A percentile compares a stretch with the other conserved stretches of the same genome.
Conservation (phyloP, 2,113 vertebrate genomes). For the Lophotis ruficrista region DNA sequence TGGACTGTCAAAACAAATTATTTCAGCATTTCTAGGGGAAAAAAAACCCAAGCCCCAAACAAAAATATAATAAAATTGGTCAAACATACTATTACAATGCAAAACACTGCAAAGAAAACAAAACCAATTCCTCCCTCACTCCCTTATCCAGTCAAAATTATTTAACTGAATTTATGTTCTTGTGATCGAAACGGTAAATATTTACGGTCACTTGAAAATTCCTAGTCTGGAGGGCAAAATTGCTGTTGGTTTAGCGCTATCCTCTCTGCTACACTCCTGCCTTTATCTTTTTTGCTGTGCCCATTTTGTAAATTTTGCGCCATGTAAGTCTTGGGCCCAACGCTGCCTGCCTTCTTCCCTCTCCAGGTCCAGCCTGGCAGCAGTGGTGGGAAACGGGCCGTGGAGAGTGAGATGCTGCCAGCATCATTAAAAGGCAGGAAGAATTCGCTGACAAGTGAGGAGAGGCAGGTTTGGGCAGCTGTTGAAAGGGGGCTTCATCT, state of each 20-base stretch:
- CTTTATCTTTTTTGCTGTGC: neutral
- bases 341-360: neutral
- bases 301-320: fast-evolving
- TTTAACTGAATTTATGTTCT: neutral
- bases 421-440: slow-evolving; percentile 40
- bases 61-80: neutral
- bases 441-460: slow-evolving; percentile 24
- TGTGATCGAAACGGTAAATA: neutral
- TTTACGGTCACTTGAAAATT: neutral
- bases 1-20: neutral
- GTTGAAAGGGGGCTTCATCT: slow-evolving; percentile 44
- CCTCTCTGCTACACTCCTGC: neutral
- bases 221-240: neutral
- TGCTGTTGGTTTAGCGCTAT: neutral
- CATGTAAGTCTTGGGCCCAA: neutral
- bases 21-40: neutral
- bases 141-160: neutral
- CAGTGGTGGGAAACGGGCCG: neutral
- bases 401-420: neutral
- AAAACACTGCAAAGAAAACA: neutral
- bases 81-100: neutral
- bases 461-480: slow-evolving; percentile 28
- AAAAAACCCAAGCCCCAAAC: neutral
- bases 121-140: neutral
- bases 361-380: neutral